These are phyloP conservation scores for Acronicta leporina DNA, from an alignment of 2,888 invertebrate genomes.

Conservation along the genomic window DNA sequence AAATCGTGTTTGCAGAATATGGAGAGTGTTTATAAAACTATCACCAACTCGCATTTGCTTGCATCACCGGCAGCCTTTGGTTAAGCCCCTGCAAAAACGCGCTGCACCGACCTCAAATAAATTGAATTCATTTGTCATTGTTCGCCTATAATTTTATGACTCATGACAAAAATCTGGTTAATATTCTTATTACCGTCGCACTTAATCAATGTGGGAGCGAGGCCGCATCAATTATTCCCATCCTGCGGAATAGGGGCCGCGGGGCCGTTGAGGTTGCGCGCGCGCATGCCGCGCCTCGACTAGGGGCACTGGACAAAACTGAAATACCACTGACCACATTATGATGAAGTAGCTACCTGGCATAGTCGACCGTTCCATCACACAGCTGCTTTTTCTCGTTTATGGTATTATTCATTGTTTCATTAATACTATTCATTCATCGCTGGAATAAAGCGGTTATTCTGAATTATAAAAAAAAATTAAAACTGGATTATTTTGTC, in stretches of 20 bases:
- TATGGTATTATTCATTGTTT: no score
- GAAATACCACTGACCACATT: neutral
- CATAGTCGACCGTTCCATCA: neutral
- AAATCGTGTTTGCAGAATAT: neutral
- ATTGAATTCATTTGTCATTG: no score
- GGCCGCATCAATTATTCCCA: slow-evolving; percentile 56
- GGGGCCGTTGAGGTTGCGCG: slow-evolving; percentile 19
- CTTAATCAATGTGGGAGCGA: slow-evolving; percentile 59
- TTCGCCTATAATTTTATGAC: no score
- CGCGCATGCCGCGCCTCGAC: neutral
- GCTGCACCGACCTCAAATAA: no score
- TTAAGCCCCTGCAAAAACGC: no score
- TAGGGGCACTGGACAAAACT: neutral
- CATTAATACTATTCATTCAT: no score
- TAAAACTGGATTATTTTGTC: no score
- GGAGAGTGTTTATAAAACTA: neutral
- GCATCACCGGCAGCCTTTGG: no score
- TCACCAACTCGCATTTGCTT: no score
- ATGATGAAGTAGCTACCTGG: neutral
- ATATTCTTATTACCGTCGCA: slow-evolving; percentile 33
- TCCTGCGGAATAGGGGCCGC: slow-evolving; percentile 56
- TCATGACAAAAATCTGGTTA: neutral
- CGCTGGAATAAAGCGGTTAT: no score
- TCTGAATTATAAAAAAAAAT: no score
- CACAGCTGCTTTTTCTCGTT: neutral